Conservation (phyloP, 2,888 invertebrate species). For the Priapulus caudatus region DNA sequence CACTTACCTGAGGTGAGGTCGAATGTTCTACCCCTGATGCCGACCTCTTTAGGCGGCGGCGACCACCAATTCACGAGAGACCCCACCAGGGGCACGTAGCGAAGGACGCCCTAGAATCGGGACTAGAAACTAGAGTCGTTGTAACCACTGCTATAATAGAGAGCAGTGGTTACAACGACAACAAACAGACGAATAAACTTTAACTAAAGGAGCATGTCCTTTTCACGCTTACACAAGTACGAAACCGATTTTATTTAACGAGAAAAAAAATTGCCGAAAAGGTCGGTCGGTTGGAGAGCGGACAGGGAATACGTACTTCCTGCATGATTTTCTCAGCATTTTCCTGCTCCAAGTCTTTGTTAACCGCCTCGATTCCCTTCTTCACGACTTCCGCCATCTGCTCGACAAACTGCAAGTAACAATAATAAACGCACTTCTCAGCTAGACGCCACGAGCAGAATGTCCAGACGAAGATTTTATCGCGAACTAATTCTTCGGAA, state of each 20-base stretch:
- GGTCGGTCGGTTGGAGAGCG: too few relatives aligned
- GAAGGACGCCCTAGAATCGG: slow-evolving; percentile 55
- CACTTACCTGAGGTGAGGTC: slow-evolving; percentile 49
- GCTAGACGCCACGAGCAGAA: too few relatives aligned
- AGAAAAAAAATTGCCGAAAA: too few relatives aligned
- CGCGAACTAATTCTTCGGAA: too few relatives aligned
- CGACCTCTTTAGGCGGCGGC: slow-evolving; percentile 60
- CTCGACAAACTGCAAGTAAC: slow-evolving; percentile 57
- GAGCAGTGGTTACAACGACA: background rate
- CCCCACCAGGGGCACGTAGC: slow-evolving; percentile 87
- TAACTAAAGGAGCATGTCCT: background rate
- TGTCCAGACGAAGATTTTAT: too few relatives aligned
- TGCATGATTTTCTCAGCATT: slow-evolving; percentile 80
- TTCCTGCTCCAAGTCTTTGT: slow-evolving; percentile 77
- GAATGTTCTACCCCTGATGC: slow-evolving; percentile 66
- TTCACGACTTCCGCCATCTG: slow-evolving; percentile 90
- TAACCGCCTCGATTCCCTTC: slow-evolving; percentile 83
- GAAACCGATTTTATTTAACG: background rate
- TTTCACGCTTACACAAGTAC: background rate
- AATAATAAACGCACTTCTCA: background rate
- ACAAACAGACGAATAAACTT: background rate
- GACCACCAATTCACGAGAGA: slow-evolving; percentile 94
- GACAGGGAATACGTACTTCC: slow-evolving; percentile 53
- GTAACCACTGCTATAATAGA: background rate
- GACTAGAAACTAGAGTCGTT: background rate